Base-by-base conservation (phyloP, 2,113 vertebrate species). In the Brachyhypopomus occidentalis region DNA sequence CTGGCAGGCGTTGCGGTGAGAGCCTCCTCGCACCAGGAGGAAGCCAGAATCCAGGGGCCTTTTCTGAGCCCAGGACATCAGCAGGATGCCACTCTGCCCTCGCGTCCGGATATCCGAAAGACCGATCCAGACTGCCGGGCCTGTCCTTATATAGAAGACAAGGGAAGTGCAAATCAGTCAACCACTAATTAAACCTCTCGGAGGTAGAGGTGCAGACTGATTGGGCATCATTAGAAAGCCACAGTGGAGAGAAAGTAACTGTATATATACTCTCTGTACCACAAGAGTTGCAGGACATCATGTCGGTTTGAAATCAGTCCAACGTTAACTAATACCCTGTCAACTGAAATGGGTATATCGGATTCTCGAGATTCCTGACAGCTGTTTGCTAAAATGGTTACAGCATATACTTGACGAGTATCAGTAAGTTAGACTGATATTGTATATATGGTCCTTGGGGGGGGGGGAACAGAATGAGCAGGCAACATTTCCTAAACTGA, bases 91-190 rank as follows among this genome's bases (percentile, higher is more conserved):
- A 84, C 87, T 84, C 84, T 88, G 85, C 84, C 82, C 82, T 83
- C 77, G 72, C 45, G 58, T 80, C 89, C 90, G 92, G 93, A 94
- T 91, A 89, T 92, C 89, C 88, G 88, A 89, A 89, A 75, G 85
- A 78, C 80, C 38, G n/a, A 73, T 81, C 62, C 72, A 75, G 78
- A 82, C 83, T 87, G 80, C 84, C 85, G 19, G 70, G 27, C 58
- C 34, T 45, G 77, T 82, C 85, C 82, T 84, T 80, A 88, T 92
- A 91, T 91, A 92, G 86, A 84, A 74, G 81, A 83, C 79, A 82
- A 74, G 87, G 83, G 88, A 84, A 77, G 82, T 79, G 58, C 66
- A 72, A 85, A 87, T 85, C 82, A 83, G 86, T 74, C 66, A 81
- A 36, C 82, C 75, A 19, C 59, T 71, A 81, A 87, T 83, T 63